Base-by-base conservation (phyloP, 2,797 vertebrate species). In the Lutjanus campechanus region DNA sequence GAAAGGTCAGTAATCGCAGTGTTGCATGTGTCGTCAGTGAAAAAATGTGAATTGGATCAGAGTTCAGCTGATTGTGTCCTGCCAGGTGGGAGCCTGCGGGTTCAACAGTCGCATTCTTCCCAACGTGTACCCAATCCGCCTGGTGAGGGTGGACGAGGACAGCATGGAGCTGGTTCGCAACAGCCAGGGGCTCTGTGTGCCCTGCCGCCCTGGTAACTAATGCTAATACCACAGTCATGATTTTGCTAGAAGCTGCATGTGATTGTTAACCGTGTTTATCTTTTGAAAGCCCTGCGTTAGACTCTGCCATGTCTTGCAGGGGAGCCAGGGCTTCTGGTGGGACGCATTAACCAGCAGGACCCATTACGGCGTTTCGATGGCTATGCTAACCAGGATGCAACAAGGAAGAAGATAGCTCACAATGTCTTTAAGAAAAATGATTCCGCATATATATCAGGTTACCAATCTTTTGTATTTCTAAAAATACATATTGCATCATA, bases 101-200 rank as follows among this genome's bases (percentile, higher is more conserved):
- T 98, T 98, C 88, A 98, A 97, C 94, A 98, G 97, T 63, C 96
- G 96, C 67, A 97, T 98, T 83, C 88, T 98, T 55, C 97, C 97
- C 50, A 92, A 88, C 0, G 91, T 98, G 19, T 98, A 98, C 85
- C 97, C 97, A 49, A 97, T 98, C 66, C 95, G 93, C 7, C 88
- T 98, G 92, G 94, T 98, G 78, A 97, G 95, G 88, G 97, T 98
- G 2, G 94, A 97, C 0, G 97, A 98, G 90, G 96, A 97, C 74
- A 97, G 92, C 5, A 96, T 97, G 96, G 97, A 98, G 88, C 95
- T 96, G 77, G 86, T 97, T 76, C 93, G 97, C 0, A 95, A 97
- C 72, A 91, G 92, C 50, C 76, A 80, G 0, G 97, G 97, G 10
- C 96, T 98, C 19, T 98, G 97, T 44, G 79, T 98, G 46, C 88